Percentiles rank a stretch among this genome's conserved stretches.
These are phyloP conservation scores for Cochlearius cochlearius DNA, from an alignment of 2,113 vertebrate genomes.

Conservation along the genomic window DNA sequence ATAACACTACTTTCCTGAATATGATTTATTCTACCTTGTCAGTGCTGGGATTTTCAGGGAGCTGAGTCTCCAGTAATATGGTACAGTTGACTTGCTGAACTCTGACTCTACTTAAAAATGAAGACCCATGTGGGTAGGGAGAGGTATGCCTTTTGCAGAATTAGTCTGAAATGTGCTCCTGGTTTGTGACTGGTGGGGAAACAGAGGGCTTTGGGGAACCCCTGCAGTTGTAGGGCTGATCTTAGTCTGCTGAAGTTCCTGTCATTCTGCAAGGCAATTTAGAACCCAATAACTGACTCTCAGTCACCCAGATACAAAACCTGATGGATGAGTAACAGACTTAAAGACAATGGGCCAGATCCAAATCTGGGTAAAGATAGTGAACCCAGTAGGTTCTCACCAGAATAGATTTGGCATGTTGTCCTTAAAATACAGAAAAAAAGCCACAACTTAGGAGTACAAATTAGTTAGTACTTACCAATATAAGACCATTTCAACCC, in stretches of 20 bases:
- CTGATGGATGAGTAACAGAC: background rate
- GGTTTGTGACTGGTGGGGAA: background rate
- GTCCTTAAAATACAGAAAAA: background rate
- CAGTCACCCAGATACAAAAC: background rate
- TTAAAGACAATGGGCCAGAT: background rate
- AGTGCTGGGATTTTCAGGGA: background rate
- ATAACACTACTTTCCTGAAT: background rate
- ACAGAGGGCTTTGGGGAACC: background rate
- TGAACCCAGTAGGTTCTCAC: background rate
- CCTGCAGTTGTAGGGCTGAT: background rate
- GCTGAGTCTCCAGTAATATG: background rate
- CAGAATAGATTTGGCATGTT: background rate
- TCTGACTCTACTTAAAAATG: background rate
- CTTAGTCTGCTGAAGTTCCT: background rate
- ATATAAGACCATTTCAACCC: conserved; percentile 86
- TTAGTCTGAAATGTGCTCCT: background rate
- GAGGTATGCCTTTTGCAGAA: background rate
- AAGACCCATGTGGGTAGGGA: background rate
- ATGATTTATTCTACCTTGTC: background rate
- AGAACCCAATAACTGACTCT: background rate
- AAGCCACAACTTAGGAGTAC: background rate
- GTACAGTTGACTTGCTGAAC: background rate
- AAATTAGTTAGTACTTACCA: conserved; percentile 78
- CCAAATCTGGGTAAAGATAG: background rate
- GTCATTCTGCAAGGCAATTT: background rate